These are phyloP conservation scores for Fragum whitleyi DNA, from an alignment of 2,888 invertebrate species.

Conservation along the genomic window DNA sequence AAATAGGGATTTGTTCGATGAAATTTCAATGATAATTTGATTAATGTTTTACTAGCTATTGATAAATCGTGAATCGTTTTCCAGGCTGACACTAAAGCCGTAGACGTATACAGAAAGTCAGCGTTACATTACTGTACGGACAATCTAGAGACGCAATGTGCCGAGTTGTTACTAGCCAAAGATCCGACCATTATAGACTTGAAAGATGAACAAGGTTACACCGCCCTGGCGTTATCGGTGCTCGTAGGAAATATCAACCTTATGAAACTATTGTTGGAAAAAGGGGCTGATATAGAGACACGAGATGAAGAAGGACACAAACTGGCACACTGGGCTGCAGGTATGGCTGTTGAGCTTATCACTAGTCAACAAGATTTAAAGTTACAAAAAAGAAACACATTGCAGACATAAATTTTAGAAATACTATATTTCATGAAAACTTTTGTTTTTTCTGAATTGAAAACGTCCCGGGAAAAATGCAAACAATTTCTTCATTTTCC, in stretches of 20 bases:
- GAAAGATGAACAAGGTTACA: constrained; percentile 94
- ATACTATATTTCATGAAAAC: no score
- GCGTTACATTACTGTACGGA: constrained; percentile 97
- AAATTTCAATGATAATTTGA: no score
- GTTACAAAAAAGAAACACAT: no score
- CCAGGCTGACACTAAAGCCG: constrained; percentile 70
- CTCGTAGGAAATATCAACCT: constrained; percentile 81
- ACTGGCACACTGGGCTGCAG: constrained; percentile 99
- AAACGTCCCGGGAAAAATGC: no score
- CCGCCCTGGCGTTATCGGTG: constrained; percentile 97
- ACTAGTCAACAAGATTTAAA: background rate
- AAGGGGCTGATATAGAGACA: constrained; percentile 95
- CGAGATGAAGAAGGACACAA: constrained; percentile 97
- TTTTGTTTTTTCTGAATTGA: no score
- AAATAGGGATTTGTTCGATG: no score
- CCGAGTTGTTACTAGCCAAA: constrained; percentile 89
- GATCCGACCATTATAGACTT: constrained; percentile 88
- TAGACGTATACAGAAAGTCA: constrained; percentile 86
- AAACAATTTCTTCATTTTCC: no score
- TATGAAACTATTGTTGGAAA: constrained; percentile 93
- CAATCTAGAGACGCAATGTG: constrained; percentile 89
- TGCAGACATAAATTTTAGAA: no score
- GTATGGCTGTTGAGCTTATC: constrained; percentile 87
- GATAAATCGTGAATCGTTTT: no score
- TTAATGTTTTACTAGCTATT: no score